Evolutionary conservation across 2,113 vertebrate genomes (phyloP).

Genomic region (Peromyscus maniculatus): DNA sequence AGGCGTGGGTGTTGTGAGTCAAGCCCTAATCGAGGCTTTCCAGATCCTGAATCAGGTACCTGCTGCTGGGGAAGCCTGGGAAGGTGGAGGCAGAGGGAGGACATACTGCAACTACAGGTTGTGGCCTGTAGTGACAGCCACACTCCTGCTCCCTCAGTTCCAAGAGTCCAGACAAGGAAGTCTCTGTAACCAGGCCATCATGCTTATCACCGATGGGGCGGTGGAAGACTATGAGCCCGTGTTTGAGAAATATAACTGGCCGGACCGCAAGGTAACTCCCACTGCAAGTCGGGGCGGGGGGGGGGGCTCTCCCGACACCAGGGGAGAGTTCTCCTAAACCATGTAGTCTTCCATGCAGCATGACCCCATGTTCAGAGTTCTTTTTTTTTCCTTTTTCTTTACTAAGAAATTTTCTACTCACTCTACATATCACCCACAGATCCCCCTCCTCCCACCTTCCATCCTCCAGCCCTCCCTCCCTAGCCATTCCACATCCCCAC

Average conservation of each 20-base stretch:
- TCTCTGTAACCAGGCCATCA: slow-evolving; percentile 97
- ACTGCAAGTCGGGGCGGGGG: too few relatives aligned
- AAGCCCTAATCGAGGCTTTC: slow-evolving; percentile 95
- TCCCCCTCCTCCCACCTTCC: too few relatives aligned
- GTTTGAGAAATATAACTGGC: slow-evolving; percentile 97
- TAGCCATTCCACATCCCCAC: too few relatives aligned
- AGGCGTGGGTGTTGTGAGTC: slow-evolving; percentile 94
- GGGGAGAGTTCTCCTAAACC: not conserved
- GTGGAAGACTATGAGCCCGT: slow-evolving; percentile 96
- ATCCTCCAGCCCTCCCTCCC: too few relatives aligned
- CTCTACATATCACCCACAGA: too few relatives aligned
- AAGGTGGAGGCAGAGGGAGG: rapidly evolving
- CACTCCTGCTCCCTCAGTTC: slow-evolving; percentile 81
- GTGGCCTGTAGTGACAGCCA: rapidly evolving
- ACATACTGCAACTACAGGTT: not conserved
- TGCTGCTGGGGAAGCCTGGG: rapidly evolving
- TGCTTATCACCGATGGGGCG: slow-evolving; percentile 97
- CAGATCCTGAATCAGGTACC: slow-evolving; percentile 94
- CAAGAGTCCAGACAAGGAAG: slow-evolving; percentile 91
- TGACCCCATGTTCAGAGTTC: not conserved
- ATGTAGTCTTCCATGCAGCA: not conserved
- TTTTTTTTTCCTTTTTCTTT: too few relatives aligned
- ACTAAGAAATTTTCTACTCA: too few relatives aligned
- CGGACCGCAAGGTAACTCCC: slow-evolving; percentile 92
- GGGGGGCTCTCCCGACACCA: rapidly evolving